Conservation (phyloP, 1,140 invertebrate species). For the Ericerus pela region DNA sequence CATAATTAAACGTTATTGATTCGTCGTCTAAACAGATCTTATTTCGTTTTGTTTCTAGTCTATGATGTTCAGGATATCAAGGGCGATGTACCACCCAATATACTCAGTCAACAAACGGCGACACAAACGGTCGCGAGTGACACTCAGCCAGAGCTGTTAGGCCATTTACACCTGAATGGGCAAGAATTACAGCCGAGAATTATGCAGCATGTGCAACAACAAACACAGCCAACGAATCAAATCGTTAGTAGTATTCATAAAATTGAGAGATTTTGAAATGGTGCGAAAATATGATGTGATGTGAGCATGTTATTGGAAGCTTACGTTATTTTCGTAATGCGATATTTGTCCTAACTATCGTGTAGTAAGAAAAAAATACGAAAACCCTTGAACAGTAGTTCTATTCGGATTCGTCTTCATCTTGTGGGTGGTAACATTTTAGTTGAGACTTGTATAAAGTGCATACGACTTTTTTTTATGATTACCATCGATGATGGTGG, state of each 20-base stretch:
- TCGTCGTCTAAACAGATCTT: background rate
- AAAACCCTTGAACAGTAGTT: too few relatives aligned
- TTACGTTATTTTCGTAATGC: too few relatives aligned
- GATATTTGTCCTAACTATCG: too few relatives aligned
- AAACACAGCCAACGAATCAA: background rate
- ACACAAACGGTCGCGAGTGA: background rate
- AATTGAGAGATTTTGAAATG: background rate
- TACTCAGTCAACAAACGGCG: background rate
- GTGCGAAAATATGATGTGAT: too few relatives aligned
- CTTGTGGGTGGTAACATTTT: too few relatives aligned
- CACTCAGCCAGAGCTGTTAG: background rate
- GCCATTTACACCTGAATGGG: background rate
- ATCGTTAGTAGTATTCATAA: conserved; percentile 1
- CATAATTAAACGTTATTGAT: background rate
- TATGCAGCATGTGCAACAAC: conserved; percentile 4
- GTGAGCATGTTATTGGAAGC: too few relatives aligned
- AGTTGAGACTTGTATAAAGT: too few relatives aligned
- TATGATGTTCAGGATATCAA: background rate
- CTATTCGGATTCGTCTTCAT: too few relatives aligned
- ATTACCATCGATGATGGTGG: too few relatives aligned
- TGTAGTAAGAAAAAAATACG: too few relatives aligned
- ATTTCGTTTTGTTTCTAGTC: background rate
- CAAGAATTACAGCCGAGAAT: background rate
- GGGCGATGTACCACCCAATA: background rate
- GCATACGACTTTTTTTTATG: too few relatives aligned